A percentile compares a stretch with the other conserved stretches of the same genome.
Evolutionary conservation across 2,797 vertebrate genomes (phyloP).

Genomic region (Siniperca undulata): DNA sequence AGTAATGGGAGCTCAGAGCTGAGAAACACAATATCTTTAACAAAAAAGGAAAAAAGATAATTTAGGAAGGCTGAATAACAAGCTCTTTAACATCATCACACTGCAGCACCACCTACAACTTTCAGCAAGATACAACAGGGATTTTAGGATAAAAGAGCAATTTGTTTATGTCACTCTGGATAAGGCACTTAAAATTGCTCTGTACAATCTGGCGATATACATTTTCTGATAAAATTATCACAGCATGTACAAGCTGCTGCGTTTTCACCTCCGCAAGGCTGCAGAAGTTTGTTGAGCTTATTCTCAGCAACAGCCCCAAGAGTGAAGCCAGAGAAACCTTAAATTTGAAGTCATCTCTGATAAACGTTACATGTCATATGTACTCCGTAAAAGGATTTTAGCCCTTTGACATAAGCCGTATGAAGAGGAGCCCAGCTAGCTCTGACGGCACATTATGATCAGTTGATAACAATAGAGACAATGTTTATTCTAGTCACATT

Average conservation of each 20-base stretch:
- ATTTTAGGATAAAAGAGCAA: constrained; percentile 73
- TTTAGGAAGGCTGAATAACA: constrained; percentile 39
- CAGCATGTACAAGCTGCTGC: constrained; percentile 31
- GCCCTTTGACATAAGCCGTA: constrained; percentile 85
- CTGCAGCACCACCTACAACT: constrained; percentile 15
- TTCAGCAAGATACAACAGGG: constrained; percentile 38
- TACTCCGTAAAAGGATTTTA: constrained; percentile 76
- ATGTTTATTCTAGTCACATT: constrained; percentile 38
- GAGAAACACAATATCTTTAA: constrained; percentile 15
- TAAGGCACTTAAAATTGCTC: constrained; percentile 85
- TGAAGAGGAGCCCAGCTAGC: constrained; percentile 81
- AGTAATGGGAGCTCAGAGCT: constrained; percentile 73
- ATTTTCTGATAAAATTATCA: constrained; percentile 22
- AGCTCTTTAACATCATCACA: constrained; percentile 29
- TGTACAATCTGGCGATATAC: constrained; percentile 82
- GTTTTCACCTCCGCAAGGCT: constrained; percentile 13
- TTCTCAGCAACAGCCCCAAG: constrained; percentile 9
- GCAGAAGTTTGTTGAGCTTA: constrained; percentile 42
- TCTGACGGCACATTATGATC: constrained; percentile 80
- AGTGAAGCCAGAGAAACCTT: constrained; percentile 52
- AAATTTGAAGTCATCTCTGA: constrained; percentile 41
- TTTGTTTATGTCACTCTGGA: constrained; percentile 66
- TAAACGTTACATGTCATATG: constrained; percentile 46
- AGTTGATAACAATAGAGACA: constrained; percentile 56
- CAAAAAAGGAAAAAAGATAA: background rate